Percentiles rank a stretch among this genome's conserved stretches.
Evolutionary conservation across 2,797 vertebrate species (phyloP).

Genomic region (Sebastes vulpes): DNA sequence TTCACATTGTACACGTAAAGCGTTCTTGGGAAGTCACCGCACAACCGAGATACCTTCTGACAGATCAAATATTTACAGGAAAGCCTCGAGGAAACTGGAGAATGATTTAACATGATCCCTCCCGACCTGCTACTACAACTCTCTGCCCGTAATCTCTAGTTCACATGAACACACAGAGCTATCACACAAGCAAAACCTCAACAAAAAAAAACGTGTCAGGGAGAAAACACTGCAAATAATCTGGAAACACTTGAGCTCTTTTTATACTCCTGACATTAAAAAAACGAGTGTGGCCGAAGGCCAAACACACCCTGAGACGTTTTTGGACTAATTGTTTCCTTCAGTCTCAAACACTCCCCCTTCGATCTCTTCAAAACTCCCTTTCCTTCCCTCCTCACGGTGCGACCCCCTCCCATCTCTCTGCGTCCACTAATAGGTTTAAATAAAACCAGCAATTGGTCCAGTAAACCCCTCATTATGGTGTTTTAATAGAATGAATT

Average conservation of each 20-base stretch:
- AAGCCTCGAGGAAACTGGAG: slow-evolving; percentile 1
- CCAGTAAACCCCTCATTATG: slow-evolving; percentile 94
- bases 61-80: slow-evolving; percentile 34
- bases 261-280: slow-evolving; percentile 75
- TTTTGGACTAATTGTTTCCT: slow-evolving; percentile 91
- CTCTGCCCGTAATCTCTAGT: slow-evolving; percentile 32
- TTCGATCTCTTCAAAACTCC: slow-evolving; percentile 52
- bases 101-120: slow-evolving; percentile 29
- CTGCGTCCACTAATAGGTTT: slow-evolving; percentile 87
- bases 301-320: slow-evolving; percentile 81
- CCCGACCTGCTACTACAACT: slow-evolving; percentile 34
- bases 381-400: slow-evolving; percentile 7
- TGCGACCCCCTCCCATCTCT: slow-evolving; percentile 40
- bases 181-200: slow-evolving; percentile 29
- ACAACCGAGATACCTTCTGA: slow-evolving; percentile 16
- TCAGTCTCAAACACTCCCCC: slow-evolving; percentile 79
- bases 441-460: slow-evolving; percentile 93
- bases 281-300: slow-evolving; percentile 71
- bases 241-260: slow-evolving; percentile 84
- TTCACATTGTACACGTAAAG: slow-evolving; percentile 4
- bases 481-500: slow-evolving; percentile 93
- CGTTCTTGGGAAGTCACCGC: neutral
- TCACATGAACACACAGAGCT: slow-evolving; percentile 43
- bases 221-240: slow-evolving; percentile 73
- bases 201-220: slow-evolving; percentile 69